Conservation (phyloP, 2,113 vertebrate species). For the rat (Rattus norvegicus) region GRCr8 NC_086023.1:129758501-129759000, state of each 20-base stretch:
- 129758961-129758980: neutral
- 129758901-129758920: conserved; percentile 40
- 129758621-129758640: conserved; percentile 96
- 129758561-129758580: conserved; percentile 35
- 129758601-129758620: conserved; percentile 86
- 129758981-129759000: neutral
- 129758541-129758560: conserved; percentile 37
- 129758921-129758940: neutral
- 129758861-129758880: conserved; percentile 57
- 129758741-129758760: conserved; percentile 89
- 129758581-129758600: conserved; percentile 61
- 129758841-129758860: neutral
- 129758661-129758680: conserved; percentile 98
- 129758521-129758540: conserved; percentile 14
- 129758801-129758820: conserved; percentile 33
- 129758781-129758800: conserved; percentile 51
- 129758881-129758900: conserved; percentile 17
- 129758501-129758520: conserved; percentile 58
- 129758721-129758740: conserved; percentile 43
- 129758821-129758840: conserved; percentile 40
- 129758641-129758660: conserved; percentile 99
- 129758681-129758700: conserved; percentile 94
- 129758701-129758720: conserved; percentile 94
- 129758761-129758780: conserved; percentile 51
- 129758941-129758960: neutral